Evolutionary conservation across 2,113 vertebrate genomes (phyloP), one percentile per base, ranked within the genome.

Genomic region (Coryphaenoides rupestris): DNA sequence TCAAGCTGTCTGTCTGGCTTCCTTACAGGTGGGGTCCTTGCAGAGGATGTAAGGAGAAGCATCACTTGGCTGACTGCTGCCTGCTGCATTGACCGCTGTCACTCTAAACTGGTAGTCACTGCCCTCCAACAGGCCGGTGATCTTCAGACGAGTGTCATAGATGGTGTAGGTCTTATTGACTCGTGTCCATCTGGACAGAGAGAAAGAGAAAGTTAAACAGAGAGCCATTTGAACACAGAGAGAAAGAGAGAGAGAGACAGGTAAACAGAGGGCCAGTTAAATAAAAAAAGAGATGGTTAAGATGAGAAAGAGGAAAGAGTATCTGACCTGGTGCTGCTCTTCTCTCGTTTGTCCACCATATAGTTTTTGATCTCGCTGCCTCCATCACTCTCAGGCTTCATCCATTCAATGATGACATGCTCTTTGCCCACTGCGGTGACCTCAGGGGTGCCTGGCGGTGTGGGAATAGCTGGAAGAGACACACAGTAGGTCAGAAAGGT

Each of bases 41-140:
- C 96, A 98, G 62, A 94, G 79, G 70, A 96, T 93, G 82, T 95
- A 96, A 5, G 90, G 82, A n/a, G 95, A 95, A 55, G 94, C 89
- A 33, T 98, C 96, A 15, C 97, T 99, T 24, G 96, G 95, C 60
- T 94, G 92, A 49, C 97, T 96, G 81, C 95, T 93, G 52, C 97
- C 97, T 73, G 97, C 97, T 52, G 93, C 90, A 9, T 99, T 99
- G 56, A 95, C 92, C 5, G 96, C 96, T 0, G 94, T 93, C 74
- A 99, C 93, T 66, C 96, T 94, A 92, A 99, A 99, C 82, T 95
- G 96, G 84, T 99, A 99, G 66, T 98, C 95, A 62, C 95, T 87
- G 21, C 94, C 94, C 82, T 99, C 97, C 85, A 98, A 82, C 19
- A 99, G 90, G 69, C 90, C 84, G 0, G 93, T 92, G 79, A 99